Conservation (phyloP, 2,113 vertebrate genomes). For the Agapornis roseicollis region DNA sequence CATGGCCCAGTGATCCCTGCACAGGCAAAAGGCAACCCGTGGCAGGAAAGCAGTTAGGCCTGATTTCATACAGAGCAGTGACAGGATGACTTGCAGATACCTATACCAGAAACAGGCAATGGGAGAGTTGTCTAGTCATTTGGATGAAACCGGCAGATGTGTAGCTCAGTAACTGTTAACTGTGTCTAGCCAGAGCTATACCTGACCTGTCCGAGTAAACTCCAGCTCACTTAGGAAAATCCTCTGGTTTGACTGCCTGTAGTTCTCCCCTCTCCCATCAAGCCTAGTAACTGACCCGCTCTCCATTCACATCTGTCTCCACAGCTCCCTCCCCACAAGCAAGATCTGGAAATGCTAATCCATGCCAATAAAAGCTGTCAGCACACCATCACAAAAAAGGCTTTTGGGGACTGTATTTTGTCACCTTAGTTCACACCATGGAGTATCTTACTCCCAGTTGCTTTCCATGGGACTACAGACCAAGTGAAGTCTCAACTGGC, state of each 20-base stretch:
- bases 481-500: neutral
- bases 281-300: neutral
- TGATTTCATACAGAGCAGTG: neutral
- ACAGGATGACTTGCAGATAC: rapidly evolving
- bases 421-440: neutral
- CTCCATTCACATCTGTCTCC: rapidly evolving
- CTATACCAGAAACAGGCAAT: neutral
- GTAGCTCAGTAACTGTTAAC: neutral
- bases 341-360: neutral
- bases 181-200: neutral
- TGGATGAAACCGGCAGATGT: neutral
- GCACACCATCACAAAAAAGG: neutral
- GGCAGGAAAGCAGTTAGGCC: neutral
- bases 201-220: neutral
- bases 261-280: neutral
- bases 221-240: neutral
- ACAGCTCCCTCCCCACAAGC: neutral
- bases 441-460: neutral
- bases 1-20: rapidly evolving
- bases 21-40: neutral
- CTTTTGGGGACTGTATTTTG: neutral
- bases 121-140: neutral
- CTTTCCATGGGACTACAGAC: neutral
- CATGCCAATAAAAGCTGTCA: neutral
- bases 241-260: neutral